Conservation (phyloP, 2,797 vertebrate genomes). For the Characodon lateralis region DNA sequence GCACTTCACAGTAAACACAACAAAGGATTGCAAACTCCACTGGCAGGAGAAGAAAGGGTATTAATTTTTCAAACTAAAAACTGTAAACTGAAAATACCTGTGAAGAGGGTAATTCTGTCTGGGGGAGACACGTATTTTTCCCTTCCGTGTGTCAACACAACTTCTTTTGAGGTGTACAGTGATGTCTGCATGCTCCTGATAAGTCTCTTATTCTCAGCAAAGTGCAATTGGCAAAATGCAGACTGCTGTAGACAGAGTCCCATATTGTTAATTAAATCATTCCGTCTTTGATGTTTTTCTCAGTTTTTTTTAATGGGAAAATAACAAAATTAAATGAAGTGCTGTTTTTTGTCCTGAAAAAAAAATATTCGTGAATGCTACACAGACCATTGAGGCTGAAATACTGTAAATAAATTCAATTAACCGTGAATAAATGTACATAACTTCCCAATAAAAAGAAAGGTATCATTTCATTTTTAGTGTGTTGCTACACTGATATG, state of each 20-base stretch:
- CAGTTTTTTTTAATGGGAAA: conserved; percentile 77
- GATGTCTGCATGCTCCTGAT: conserved; percentile 81
- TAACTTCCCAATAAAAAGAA: conserved; percentile 44
- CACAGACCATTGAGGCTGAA: conserved; percentile 69
- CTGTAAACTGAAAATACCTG: conserved; percentile 79
- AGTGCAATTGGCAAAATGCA: conserved; percentile 81
- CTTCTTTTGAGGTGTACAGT: conserved; percentile 81
- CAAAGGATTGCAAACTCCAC: conserved; percentile 69
- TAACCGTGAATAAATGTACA: conserved; percentile 60
- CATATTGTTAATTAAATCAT: conserved; percentile 86
- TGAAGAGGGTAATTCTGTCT: conserved; percentile 82
- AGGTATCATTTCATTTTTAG: conserved; percentile 55
- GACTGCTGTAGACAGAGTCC: conserved; percentile 77
- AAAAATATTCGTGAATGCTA: conserved; percentile 66
- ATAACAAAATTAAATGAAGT: conserved; percentile 79
- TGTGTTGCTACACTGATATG: conserved; percentile 33
- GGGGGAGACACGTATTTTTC: conserved; percentile 74
- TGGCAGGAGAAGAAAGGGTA: conserved; percentile 73
- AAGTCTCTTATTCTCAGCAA: conserved; percentile 83
- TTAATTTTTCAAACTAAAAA: conserved; percentile 78
- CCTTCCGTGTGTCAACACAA: conserved; percentile 80
- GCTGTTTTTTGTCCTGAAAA: conserved; percentile 65
- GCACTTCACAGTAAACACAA: conserved; percentile 60
- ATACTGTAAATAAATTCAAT: conserved; percentile 74
- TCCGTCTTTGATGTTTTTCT: conserved; percentile 82